Evolutionary conservation across 2,797 vertebrate genomes (phyloP).

Genomic region (Propithecus deckenii): DNA sequence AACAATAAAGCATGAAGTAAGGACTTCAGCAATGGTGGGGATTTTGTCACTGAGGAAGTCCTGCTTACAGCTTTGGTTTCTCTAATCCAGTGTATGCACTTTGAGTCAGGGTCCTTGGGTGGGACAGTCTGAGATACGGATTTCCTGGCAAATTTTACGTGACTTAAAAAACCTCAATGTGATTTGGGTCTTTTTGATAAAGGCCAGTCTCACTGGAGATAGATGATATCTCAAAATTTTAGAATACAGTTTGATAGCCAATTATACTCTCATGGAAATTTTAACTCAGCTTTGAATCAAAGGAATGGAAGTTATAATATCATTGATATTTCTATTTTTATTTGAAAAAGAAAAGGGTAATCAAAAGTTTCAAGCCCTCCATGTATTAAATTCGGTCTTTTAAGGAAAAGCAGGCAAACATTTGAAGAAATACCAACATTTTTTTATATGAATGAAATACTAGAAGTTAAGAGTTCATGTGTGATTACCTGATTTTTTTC

Average conservation of each 20-base stretch:
- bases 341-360: neutral
- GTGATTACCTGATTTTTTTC: neutral
- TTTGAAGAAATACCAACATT: neutral
- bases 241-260: conserved; percentile 39
- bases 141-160: neutral
- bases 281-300: conserved; percentile 39
- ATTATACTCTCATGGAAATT: neutral
- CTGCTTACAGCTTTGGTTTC: neutral
- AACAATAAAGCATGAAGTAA: neutral
- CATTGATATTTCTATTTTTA: neutral
- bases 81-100: neutral
- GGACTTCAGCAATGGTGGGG: neutral
- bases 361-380: neutral
- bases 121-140: neutral
- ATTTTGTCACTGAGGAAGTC: neutral
- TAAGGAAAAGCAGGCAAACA: neutral
- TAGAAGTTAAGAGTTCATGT: neutral
- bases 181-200: too few species aligned
- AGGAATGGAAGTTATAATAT: neutral
- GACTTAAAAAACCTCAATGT: too few species aligned
- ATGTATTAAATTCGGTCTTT: neutral
- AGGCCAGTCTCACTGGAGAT: too few species aligned
- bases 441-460: neutral
- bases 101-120: neutral
- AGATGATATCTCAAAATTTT: neutral